Base-by-base conservation (phyloP, 2,113 vertebrate genomes). In the Cryptotis parvus region DNA sequence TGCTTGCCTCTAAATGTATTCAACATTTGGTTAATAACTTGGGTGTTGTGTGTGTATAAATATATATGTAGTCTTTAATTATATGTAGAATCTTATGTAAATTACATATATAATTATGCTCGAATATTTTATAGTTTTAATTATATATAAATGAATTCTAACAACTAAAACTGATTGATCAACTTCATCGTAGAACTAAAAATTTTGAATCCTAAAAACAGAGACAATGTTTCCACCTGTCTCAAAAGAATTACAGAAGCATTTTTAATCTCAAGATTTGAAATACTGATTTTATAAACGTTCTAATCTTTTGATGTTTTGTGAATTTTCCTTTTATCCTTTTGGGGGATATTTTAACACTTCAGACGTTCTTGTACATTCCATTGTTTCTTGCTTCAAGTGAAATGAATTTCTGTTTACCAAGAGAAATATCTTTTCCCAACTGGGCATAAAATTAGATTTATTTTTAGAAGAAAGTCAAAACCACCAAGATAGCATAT, bases 391-490 rank as follows among this genome's bases (percentile, higher is more conserved):
- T 78, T 82, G 29, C 37, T 92, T 85, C 27, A 37, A 83, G 29
- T 24, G 86, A 29, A 91, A 58, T 37, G n/a, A 37, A 35, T 65
- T 39, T 55, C 16, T 61, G 1, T 66, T 52, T 75, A 87, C 33
- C 49, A 76, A 68, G 18, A 58, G 6, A 73, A 73, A 80, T 20
- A 63, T 15, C 4, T 83, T 10, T 26, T 91, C 6, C 26, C 61
- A 15, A 39, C 29, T 87, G 22, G 79, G 4, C 16, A 14, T 73
- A 84, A 85, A 65, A 77, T 81, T 52, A 6, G 1, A 45, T 39
- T 83, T 55, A n/a, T n/a, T 41, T 94, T 85, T 86, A 37, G 29
- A 90, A 24, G 12, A n/a, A n/a, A 43, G 22, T 84, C 87, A n/a
- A 22, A 43, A 86, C 91, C 58, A 94, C 5, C 43, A 66, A 35